These are phyloP conservation scores for Lates calcarifer DNA, from an alignment of 2,113 vertebrate genomes.

Conservation along the genomic window DNA sequence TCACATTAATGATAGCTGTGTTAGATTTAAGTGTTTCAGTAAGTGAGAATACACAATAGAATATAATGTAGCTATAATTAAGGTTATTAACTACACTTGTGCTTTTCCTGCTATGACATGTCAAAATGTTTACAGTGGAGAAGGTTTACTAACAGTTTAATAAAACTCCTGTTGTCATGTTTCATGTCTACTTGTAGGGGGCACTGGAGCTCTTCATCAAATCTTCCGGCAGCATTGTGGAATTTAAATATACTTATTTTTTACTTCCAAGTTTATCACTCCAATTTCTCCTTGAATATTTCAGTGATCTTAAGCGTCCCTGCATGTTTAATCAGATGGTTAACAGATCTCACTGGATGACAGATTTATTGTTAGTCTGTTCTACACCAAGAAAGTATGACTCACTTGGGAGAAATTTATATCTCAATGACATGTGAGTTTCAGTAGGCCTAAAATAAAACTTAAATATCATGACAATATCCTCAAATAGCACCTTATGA, in stretches of 20 bases:
- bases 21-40: background rate
- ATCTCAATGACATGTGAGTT: background rate
- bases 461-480: background rate
- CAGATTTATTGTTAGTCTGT: background rate
- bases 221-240: background rate
- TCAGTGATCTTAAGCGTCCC: background rate
- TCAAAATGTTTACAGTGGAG: background rate
- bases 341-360: too few relatives aligned
- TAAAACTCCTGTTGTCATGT: background rate
- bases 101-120: background rate
- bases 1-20: background rate
- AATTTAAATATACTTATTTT: background rate
- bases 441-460: background rate
- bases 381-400: too few relatives aligned
- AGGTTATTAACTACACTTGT: background rate
- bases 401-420: too few relatives aligned
- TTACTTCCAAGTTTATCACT: background rate
- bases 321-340: background rate
- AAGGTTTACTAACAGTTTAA: background rate
- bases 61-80: background rate
- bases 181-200: slow-evolving; percentile 18
- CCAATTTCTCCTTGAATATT: background rate
- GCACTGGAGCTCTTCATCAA: slow-evolving; percentile 18
- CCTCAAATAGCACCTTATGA: too few relatives aligned
- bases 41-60: background rate